Conservation (phyloP, 2,888 invertebrate species). For the Shargacucullia verbasci region DNA sequence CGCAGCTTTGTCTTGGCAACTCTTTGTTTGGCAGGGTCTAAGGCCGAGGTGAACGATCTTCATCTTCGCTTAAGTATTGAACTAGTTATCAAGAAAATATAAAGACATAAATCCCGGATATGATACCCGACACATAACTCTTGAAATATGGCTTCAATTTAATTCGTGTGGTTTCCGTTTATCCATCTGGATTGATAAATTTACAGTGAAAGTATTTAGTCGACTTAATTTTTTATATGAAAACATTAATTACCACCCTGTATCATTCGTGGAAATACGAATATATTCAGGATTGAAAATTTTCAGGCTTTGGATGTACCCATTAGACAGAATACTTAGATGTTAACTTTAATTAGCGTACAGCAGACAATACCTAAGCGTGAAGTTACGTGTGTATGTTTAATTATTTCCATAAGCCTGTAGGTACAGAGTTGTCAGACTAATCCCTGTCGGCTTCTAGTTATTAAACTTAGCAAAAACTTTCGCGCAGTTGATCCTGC, state of each 20-base stretch:
- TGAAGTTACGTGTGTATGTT: not conserved
- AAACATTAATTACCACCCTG: too few relatives aligned
- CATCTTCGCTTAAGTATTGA: conserved; percentile 27
- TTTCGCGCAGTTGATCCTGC: conserved; percentile 17
- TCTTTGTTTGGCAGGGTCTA: conserved; percentile 45
- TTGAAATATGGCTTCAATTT: too few relatives aligned
- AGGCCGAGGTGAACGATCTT: conserved; percentile 29
- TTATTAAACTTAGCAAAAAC: conserved; percentile 43
- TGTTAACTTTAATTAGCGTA: too few relatives aligned
- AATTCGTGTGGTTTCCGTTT: too few relatives aligned
- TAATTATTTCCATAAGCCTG: conserved; percentile 3
- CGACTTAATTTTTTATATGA: too few relatives aligned
- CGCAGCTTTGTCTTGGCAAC: conserved; percentile 45
- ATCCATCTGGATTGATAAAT: too few relatives aligned
- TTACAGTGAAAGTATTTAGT: too few relatives aligned
- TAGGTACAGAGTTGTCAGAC: not conserved
- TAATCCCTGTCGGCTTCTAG: conserved; percentile 17
- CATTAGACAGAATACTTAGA: too few relatives aligned
- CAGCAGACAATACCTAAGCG: not conserved
- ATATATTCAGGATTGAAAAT: too few relatives aligned
- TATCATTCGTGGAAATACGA: too few relatives aligned
- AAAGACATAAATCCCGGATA: conserved; percentile 16
- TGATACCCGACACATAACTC: too few relatives aligned
- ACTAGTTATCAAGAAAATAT: conserved; percentile 6
- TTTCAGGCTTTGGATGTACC: too few relatives aligned